These are phyloP conservation scores for Axis porcinus DNA, from an alignment of 2,113 vertebrate species.

Conservation along the genomic window DNA sequence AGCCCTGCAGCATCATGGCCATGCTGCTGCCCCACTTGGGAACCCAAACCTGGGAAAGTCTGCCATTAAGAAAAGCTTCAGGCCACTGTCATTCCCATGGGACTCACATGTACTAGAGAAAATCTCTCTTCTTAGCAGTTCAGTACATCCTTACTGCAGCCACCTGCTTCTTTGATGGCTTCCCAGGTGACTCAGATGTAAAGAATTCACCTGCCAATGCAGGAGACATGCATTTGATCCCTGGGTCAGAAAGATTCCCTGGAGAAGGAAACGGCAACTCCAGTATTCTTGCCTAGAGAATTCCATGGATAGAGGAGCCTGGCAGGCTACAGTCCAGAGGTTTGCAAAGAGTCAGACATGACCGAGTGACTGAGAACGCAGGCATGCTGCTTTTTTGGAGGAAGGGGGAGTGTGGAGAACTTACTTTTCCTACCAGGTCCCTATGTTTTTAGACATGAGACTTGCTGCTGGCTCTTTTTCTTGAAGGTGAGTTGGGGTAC, in stretches of 20 bases:
- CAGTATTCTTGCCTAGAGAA: background rate
- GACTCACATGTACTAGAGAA: rapidly evolving
- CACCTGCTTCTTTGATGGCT: background rate
- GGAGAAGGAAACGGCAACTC: background rate
- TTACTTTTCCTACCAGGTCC: background rate
- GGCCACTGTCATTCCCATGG: rapidly evolving
- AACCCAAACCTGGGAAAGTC: background rate
- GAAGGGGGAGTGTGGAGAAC: background rate
- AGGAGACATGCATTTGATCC: background rate
- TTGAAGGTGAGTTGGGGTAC: rapidly evolving
- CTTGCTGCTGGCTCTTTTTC: background rate
- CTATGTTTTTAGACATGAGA: background rate
- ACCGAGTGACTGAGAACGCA: background rate
- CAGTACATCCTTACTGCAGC: background rate
- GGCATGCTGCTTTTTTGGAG: background rate
- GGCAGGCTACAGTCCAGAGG: background rate
- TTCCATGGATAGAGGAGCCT: background rate
- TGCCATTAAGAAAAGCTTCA: background rate
- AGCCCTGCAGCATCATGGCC: background rate
- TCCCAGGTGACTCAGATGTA: background rate
- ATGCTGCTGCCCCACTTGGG: background rate
- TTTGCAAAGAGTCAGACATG: background rate
- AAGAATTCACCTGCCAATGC: background rate
- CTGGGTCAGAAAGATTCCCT: background rate
- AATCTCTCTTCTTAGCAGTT: background rate